Conservation (phyloP, 2,797 vertebrate genomes). For the Bufotes viridis region DNA sequence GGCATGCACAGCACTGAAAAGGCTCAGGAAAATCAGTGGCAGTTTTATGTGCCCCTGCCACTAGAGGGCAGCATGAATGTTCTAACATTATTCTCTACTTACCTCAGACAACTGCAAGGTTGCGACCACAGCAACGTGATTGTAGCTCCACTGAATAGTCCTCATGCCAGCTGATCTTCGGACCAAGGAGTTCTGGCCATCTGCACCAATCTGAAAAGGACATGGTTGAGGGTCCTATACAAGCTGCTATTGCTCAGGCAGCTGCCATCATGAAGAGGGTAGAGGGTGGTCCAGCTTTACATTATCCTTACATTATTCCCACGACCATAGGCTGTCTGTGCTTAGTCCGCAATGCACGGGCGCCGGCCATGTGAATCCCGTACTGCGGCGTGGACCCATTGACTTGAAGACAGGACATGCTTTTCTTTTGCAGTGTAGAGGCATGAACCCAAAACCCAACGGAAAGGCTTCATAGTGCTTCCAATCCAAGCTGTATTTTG, state of each 20-base stretch:
- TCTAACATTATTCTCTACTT: slow-evolving; percentile 38
- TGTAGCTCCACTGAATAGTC: slow-evolving; percentile 88
- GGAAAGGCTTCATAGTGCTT: too few relatives aligned
- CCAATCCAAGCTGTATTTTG: too few relatives aligned
- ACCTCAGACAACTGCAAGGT: slow-evolving; percentile 94
- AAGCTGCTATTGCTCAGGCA: background rate
- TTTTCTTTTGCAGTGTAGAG: too few relatives aligned
- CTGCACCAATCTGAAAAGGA: slow-evolving; percentile 87
- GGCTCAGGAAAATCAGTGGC: background rate
- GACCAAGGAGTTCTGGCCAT: slow-evolving; percentile 91
- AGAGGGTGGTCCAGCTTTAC: background rate
- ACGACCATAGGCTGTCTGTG: too few relatives aligned
- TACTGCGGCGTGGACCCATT: too few relatives aligned
- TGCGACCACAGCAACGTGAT: slow-evolving; percentile 95
- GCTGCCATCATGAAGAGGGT: background rate
- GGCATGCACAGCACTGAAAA: background rate
- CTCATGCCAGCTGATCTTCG: slow-evolving; percentile 85
- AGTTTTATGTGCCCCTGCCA: background rate
- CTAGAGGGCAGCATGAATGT: background rate
- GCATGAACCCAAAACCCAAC: too few relatives aligned
- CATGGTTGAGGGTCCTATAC: background rate
- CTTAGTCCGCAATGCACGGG: too few relatives aligned
- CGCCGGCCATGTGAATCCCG: too few relatives aligned
- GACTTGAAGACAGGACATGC: too few relatives aligned
- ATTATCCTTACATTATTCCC: background rate